Evolutionary conservation across 2,113 vertebrate genomes (phyloP).

Genomic region (Saguinus imperator): DNA sequence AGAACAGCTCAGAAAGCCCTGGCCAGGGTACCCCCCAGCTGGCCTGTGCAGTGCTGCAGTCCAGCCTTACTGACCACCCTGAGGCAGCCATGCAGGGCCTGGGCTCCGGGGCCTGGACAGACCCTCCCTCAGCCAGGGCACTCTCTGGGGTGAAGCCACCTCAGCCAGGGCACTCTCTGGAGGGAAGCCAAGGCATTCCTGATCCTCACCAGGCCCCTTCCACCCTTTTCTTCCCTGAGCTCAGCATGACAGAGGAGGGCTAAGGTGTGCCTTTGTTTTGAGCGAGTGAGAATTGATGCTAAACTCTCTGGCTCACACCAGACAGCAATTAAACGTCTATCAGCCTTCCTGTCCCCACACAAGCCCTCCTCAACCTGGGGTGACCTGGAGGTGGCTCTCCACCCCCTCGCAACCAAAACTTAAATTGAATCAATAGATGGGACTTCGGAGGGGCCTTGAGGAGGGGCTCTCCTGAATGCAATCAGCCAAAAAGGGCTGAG

Average conservation of each 20-base stretch:
- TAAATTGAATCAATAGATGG: background rate
- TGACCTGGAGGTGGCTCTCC: background rate
- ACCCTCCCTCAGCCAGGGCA: background rate
- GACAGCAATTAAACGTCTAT: background rate
- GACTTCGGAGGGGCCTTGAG: background rate
- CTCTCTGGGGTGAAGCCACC: background rate
- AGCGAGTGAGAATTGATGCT: background rate
- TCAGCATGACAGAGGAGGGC: background rate
- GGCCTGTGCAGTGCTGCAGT: background rate
- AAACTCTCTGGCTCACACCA: background rate
- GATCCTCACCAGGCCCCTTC: background rate
- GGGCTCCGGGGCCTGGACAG: background rate
- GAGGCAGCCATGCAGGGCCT: background rate
- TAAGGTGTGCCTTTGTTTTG: background rate
- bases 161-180: background rate
- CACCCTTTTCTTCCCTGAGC: background rate
- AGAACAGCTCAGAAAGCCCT: background rate
- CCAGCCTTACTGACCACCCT: too few relatives aligned
- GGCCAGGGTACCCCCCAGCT: background rate
- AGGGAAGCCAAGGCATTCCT: background rate
- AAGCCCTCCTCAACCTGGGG: background rate
- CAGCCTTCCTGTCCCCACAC: background rate
- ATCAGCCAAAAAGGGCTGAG: slow-evolving; percentile 66
- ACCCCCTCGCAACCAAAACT: background rate
- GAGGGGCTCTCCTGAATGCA: background rate